Evolutionary conservation across 1,140 invertebrate genomes (phyloP).

Genomic region (Pseudomyrmex cubaensis): DNA sequence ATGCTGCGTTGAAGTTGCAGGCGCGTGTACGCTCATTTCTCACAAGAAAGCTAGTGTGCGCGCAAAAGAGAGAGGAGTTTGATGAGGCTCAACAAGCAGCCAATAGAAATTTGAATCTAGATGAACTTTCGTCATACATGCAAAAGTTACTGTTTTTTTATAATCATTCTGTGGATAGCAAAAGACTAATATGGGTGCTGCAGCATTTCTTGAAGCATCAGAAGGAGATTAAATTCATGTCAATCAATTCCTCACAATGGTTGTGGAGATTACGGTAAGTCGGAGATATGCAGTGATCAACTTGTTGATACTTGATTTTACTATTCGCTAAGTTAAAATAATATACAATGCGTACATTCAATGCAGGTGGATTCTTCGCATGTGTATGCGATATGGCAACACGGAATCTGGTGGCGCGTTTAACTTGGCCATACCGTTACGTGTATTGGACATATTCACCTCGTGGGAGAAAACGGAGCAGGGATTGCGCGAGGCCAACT

Average conservation of each 20-base stretch:
- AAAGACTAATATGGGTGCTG: conserved; percentile 88
- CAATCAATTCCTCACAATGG: conserved; percentile 85
- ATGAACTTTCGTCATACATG: conserved; percentile 86
- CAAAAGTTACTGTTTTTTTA: conserved; percentile 92
- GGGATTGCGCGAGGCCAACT: conserved; percentile 82
- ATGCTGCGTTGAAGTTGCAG: conserved; percentile 91
- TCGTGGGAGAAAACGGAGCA: conserved; percentile 85
- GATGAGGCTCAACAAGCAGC: conserved; percentile 86
- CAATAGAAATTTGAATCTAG: conserved; percentile 84
- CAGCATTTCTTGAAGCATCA: conserved; percentile 87
- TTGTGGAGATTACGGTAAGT: conserved; percentile 87
- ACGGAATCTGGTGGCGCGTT: conserved; percentile 78
- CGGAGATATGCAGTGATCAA: conserved; percentile 32
- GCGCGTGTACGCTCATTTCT: conserved; percentile 92
- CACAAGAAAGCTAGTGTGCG: conserved; percentile 88
- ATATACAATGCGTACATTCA: background rate
- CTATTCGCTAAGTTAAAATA: background rate
- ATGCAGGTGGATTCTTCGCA: conserved; percentile 79
- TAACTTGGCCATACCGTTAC: conserved; percentile 90
- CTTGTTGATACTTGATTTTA: too few species aligned
- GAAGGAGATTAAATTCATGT: conserved; percentile 85
- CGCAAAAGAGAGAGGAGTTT: conserved; percentile 88
- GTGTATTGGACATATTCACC: conserved; percentile 93
- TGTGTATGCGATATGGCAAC: conserved; percentile 78
- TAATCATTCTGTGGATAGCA: conserved; percentile 88